phyloP scores from a whole-genome alignment of 2,888 invertebrate species.

The Noctua janthina region DNA sequence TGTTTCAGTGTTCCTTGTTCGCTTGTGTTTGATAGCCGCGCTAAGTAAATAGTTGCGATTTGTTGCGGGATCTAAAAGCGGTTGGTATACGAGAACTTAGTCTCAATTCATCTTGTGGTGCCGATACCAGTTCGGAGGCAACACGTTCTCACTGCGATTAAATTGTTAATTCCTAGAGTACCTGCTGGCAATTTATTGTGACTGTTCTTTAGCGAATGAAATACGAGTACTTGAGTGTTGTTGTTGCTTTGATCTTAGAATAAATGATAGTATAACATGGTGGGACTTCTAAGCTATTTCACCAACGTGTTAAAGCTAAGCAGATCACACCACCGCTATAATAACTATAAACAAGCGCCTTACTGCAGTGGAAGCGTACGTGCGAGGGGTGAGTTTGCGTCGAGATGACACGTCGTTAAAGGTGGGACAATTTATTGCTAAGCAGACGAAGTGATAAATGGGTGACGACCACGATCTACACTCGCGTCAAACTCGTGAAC shows the following conservation, averaged over 20 bases:
- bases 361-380: constrained; percentile 54
- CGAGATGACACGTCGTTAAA: constrained; percentile 62
- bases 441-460: constrained; percentile 63
- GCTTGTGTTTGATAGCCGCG: constrained; percentile 41
- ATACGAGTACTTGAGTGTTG: background rate
- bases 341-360: constrained; percentile 53
- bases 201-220: constrained; percentile 32
- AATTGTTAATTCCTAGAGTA: constrained; percentile 44
- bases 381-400: constrained; percentile 50
- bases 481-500: constrained; percentile 53
- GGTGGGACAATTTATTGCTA: constrained; percentile 59
- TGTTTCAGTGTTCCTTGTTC: constrained; percentile 29
- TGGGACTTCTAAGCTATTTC: constrained; percentile 17
- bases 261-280: constrained; percentile 28
- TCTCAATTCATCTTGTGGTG: constrained; percentile 58
- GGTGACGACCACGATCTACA: constrained; percentile 55
- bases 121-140: constrained; percentile 40
- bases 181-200: constrained; percentile 24
- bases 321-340: constrained; percentile 40
- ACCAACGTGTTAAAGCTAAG: constrained; percentile 31
- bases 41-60: constrained; percentile 60
- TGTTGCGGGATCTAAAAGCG: constrained; percentile 49
- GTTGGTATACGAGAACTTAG: constrained; percentile 44
- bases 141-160: constrained; percentile 51
- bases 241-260: constrained; percentile 2